phyloP scores from a whole-genome alignment of 2,113 vertebrate species.

The Speoplatyrhinus poulsoni region DNA sequence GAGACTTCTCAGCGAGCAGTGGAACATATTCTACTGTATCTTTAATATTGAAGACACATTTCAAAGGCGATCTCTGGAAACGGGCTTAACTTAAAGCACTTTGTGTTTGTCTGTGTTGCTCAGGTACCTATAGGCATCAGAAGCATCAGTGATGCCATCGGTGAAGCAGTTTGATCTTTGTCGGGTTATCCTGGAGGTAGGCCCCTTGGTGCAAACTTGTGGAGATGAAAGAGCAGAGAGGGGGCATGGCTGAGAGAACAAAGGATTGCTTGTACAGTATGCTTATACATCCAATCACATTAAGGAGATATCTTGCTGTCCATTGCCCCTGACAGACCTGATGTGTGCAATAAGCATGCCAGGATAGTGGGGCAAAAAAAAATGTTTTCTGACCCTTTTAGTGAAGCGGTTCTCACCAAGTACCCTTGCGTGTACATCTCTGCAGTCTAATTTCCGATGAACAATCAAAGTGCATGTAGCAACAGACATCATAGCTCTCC shows the following conservation, averaged over 20 bases:
- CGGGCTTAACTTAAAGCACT: background rate
- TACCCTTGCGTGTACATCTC: background rate
- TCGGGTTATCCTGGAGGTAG: conserved; percentile 17
- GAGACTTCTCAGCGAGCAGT: background rate
- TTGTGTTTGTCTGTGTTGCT: background rate
- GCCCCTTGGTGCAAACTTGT: background rate
- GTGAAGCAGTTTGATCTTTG: conserved; percentile 12
- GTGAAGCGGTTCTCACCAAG: background rate
- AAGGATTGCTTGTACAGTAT: conserved; percentile 20
- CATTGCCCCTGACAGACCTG: background rate
- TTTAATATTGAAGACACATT: background rate
- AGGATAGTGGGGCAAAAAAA: background rate
- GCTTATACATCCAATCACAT: background rate
- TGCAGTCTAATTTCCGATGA: background rate
- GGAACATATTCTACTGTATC: background rate
- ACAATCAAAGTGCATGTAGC: background rate
- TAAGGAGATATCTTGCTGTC: conserved; percentile 1
- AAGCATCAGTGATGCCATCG: background rate
- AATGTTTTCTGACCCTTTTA: background rate
- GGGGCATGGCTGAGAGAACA: conserved; percentile 15
- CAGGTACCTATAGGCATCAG: background rate
- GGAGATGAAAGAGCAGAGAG: conserved; percentile 10
- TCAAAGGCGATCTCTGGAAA: background rate
- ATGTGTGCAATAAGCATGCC: background rate
- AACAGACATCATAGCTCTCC: background rate